Evolutionary conservation across 2,113 vertebrate genomes (phyloP), one percentile per base, ranked within the genome.

Genomic region (Fregetta grallaria): DNA sequence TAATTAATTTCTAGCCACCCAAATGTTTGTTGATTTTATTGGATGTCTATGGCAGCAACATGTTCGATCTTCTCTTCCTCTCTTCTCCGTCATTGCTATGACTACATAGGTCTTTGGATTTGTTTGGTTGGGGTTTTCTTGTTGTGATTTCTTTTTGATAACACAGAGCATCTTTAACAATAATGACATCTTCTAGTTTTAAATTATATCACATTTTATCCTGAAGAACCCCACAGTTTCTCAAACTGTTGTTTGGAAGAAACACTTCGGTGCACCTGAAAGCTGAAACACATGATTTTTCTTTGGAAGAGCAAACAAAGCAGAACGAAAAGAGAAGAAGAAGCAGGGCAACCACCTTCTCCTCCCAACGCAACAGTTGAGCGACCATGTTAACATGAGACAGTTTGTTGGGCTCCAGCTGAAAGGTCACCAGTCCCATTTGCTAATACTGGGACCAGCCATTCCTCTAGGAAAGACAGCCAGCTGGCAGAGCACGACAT

Each of bases 331-430:
- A 66, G 36, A 62, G 56, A 38, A 68, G 36, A 19, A 27, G 25
- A 4, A 82, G 18, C 29, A 53, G 15, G 8, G 4, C 15, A 73
- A 15, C 36, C 2, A 3, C 36, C 25, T 80, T 5, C 17, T 63
- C 13, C 10, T 74, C 34, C 67, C 21, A 29, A 2, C 2, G 2
- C 0, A 1, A 59, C n/a, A 86, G 65, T 12, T 70, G 83, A 52
- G 32, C 0, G 0, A 22, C n/a, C 61, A 8, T 4, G 45, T 63
- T 66, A n/a, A 21, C 29, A 23, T 3, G 3, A 59, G 76, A 13
- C 16, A 56, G 47, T 67, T 58, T 38, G 25, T 18, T 49, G 61
- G 55, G 62, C 42, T 85, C 27, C 55, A 52, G 23, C 26, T n/a
- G 42, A 85, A 80, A 30, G 27, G 32, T 42, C 49, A 56, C 42